Percentiles rank a stretch among this genome's conserved stretches.
These are phyloP conservation scores for Strigamia maritima DNA, from an alignment of 2,888 invertebrate species.

Conservation along the genomic window DNA sequence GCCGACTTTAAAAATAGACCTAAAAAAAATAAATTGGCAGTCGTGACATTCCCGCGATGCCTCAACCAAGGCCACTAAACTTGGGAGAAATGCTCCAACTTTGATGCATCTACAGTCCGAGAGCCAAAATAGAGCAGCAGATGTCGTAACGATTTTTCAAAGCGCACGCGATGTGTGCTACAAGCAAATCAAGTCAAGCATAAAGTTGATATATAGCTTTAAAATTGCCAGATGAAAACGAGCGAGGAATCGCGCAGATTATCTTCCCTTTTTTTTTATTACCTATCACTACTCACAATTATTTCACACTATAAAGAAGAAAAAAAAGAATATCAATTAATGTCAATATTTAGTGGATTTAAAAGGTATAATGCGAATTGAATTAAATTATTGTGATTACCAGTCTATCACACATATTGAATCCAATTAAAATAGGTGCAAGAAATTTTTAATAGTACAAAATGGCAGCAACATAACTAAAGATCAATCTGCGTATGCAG, in stretches of 20 bases:
- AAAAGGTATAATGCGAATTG: no score
- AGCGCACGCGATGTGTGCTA: slow-evolving; percentile 18
- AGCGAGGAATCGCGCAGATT: slow-evolving; percentile 3
- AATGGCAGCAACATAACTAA: no score
- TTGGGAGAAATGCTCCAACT: neutral
- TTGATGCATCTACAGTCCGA: neutral
- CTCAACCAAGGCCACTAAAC: neutral
- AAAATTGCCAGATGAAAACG: neutral
- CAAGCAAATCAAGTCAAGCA: slow-evolving; percentile 9
- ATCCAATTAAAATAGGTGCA: no score
- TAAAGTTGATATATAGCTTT: slow-evolving; percentile 16
- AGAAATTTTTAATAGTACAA: no score
- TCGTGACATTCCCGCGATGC: neutral
- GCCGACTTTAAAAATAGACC: no score
- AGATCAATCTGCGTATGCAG: no score
- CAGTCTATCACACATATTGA: no score
- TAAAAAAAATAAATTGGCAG: neutral
- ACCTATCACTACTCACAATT: neutral
- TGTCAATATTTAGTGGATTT: no score
- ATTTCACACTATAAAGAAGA: neutral
- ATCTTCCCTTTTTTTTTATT: slow-evolving; percentile 2
- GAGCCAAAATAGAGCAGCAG: slow-evolving; percentile 1
- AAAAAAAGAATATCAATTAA: neutral
- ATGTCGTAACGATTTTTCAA: slow-evolving; percentile 19
- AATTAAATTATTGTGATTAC: no score